These are phyloP conservation scores for Trachelus troglodyta DNA, from an alignment of 2,888 invertebrate species.

Conservation along the genomic window DNA sequence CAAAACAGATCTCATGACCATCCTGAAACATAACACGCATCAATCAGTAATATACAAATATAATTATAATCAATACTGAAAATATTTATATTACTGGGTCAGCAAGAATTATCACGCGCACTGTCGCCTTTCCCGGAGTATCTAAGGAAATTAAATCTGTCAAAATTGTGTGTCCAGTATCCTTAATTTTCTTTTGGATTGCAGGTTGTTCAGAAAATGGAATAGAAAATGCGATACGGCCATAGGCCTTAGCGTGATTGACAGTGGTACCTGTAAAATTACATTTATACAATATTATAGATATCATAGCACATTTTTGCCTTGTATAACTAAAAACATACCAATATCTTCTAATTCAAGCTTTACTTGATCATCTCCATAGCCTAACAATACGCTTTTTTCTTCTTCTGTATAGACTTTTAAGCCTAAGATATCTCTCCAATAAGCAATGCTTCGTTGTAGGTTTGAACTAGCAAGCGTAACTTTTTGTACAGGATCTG, in stretches of 20 bases:
- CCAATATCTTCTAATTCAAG: slow-evolving; percentile 82
- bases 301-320: not conserved
- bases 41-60: slow-evolving; percentile 1
- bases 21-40: slow-evolving; percentile 70
- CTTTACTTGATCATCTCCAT: slow-evolving; percentile 78
- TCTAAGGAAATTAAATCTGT: slow-evolving; percentile 92
- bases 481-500: slow-evolving; percentile 86
- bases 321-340: slow-evolving; percentile 55
- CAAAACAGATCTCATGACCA: slow-evolving; percentile 98
- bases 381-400: slow-evolving; percentile 76
- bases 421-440: slow-evolving; percentile 84
- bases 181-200: slow-evolving; percentile 80
- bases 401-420: slow-evolving; percentile 75
- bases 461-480: slow-evolving; percentile 83
- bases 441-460: slow-evolving; percentile 81
- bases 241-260: slow-evolving; percentile 90
- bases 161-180: slow-evolving; percentile 79
- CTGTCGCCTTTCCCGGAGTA: slow-evolving; percentile 97
- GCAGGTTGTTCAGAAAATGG: slow-evolving; percentile 81
- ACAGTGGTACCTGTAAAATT: slow-evolving; percentile 71
- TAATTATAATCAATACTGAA: slow-evolving; percentile 5
- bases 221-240: slow-evolving; percentile 94
- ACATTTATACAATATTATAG: not conserved
- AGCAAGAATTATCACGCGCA: slow-evolving; percentile 94
- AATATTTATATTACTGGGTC: slow-evolving; percentile 79